These are phyloP conservation scores for Dendronephthya gigantea DNA, from an alignment of 64 coral and sea anemone genomes.

Conservation along the genomic window DNA sequence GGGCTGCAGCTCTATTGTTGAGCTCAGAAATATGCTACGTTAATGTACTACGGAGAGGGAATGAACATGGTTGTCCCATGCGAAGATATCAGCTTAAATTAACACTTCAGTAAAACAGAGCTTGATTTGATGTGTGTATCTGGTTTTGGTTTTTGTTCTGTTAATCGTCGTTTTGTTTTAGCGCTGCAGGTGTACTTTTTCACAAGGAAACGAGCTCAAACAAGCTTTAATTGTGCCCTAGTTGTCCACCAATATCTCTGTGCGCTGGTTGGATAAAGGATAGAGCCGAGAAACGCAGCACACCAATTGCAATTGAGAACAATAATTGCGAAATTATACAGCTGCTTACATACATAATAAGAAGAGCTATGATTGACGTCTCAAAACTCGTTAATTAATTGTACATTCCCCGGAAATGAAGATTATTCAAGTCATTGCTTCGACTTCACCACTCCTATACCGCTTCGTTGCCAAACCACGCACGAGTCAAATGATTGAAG, in stretches of 20 bases:
- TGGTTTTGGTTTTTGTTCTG: not conserved
- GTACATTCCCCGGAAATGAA: slow-evolving; percentile 99
- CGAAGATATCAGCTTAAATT: not conserved
- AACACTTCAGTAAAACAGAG: not conserved
- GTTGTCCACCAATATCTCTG: not conserved
- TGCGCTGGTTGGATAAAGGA: not conserved
- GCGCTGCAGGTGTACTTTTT: not conserved
- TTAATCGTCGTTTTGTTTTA: not conserved
- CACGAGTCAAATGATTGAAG: slow-evolving; percentile 16
- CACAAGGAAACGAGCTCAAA: not conserved
- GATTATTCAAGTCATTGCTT: slow-evolving; percentile 50
- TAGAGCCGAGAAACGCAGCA: not conserved
- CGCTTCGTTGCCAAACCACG: slow-evolving; percentile 62
- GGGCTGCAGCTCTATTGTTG: too few species aligned
- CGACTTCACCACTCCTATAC: slow-evolving; percentile 65
- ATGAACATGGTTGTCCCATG: not conserved
- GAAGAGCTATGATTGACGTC: slow-evolving; percentile 63
- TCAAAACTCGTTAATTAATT: slow-evolving; percentile 99
- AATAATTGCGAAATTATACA: not conserved
- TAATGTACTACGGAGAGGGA: too few species aligned
- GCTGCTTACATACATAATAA: not conserved
- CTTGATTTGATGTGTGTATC: not conserved
- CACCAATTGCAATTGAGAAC: not conserved
- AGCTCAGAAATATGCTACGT: too few species aligned
- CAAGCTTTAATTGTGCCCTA: not conserved